Evolutionary conservation across 37 sponge, comb jelly and placozoan genomes (phyloP), one percentile per base, ranked within the genome.

Genomic region (Agelas oroides): DNA sequence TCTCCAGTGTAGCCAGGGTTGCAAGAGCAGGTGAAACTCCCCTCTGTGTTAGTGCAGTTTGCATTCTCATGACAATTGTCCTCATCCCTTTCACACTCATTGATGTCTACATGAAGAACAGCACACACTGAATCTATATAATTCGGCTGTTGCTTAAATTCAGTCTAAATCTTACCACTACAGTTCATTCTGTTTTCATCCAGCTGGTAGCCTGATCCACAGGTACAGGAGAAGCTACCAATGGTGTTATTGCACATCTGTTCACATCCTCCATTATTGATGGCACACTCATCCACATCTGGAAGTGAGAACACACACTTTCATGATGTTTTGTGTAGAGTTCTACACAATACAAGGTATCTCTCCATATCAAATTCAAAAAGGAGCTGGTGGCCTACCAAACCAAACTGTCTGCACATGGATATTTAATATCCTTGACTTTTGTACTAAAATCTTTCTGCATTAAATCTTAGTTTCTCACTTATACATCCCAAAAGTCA

Each of bases 21-120:
- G 73, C 87, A 87, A 23, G 55, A 56, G 53, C 87, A 87, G 13
- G 3, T 41, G 39, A 37, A 71, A 24, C 64, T 81, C 2, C 89
- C 89, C 32, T 30, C 40, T 19, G 28, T 34, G 33, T 70, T 72
- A 63, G 40, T 56, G 32, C 86, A 85, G 6, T 13, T 37, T 20
- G 39, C 81, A 80, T 80, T 80, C 21, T 17, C 23, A 53, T 59
- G 21, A 59, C 83, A 83, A 12, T 27, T 62, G 32, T 73, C 40
- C 19, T 27, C 25, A 5, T n/a, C 87, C 59, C 2, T 28, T 14
- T 38, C 53, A 39, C 83, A 83, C 34, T 83, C 83, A 62, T 83
- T 39, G 12, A 83, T 62, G 46, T 83, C 83, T 83, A 35, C 21
- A 52, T 46, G 8, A 46, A 3, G 46, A 46, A 8, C 8, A 46